These are phyloP conservation scores for Hippopotamus amphibius DNA, from an alignment of 2,113 vertebrate genomes.

Conservation along the genomic window DNA sequence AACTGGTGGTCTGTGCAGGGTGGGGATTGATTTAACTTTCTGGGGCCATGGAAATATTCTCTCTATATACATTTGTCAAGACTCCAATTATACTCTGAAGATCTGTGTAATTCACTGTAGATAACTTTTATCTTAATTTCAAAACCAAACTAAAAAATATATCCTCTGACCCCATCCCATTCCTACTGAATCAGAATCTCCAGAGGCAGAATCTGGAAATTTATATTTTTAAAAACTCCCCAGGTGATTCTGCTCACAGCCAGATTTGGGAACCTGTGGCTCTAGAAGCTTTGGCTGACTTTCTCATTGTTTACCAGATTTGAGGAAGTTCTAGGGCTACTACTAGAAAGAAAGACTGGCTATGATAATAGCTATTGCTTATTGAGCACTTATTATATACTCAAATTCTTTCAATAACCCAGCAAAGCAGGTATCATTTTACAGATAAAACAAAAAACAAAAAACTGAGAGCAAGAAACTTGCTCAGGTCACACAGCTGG, in stretches of 20 bases:
- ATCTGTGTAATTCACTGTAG: not conserved
- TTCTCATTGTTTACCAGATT: not conserved
- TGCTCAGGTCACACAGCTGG: not conserved
- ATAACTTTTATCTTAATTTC: not conserved
- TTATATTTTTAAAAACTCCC: not conserved
- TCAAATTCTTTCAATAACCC: not conserved
- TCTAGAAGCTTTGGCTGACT: not conserved
- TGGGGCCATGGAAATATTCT: not conserved
- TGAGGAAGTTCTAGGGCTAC: not conserved
- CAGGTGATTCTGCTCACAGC: not conserved
- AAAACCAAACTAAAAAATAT: constrained; percentile 29
- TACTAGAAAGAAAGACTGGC: not conserved
- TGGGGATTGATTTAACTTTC: not conserved
- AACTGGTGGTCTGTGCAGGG: not conserved
- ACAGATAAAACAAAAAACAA: not conserved
- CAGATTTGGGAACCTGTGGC: not conserved
- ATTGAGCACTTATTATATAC: not conserved
- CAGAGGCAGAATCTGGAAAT: constrained; percentile 5
- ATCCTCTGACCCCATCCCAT: not conserved
- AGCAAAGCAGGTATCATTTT: not conserved
- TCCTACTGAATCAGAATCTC: not conserved
- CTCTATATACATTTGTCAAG: not conserved
- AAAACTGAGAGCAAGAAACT: not conserved
- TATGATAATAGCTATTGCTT: not conserved
- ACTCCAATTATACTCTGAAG: not conserved